Base-by-base conservation (phyloP, 2,113 vertebrate genomes). In the Conger conger region DNA sequence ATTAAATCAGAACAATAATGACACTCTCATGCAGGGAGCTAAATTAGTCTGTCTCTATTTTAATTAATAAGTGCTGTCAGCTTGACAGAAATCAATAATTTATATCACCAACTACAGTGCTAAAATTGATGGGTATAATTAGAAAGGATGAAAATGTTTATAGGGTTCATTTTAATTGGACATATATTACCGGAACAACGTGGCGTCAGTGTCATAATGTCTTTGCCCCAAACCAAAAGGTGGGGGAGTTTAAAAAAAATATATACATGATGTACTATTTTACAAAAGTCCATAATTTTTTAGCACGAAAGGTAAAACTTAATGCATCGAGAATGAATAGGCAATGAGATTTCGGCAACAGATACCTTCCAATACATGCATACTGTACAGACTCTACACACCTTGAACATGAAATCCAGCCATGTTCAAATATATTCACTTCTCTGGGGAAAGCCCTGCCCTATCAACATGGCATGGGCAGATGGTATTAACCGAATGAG, bases 51-150 rank as follows among this genome's bases (percentile, higher is more conserved):
- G 88, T 91, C 89, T 91, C 88, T 83, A 89, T 92, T 92, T 92
- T 91, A 94, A 95, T 95, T 93, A 92, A 94, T 94, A 92, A 92
- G 90, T 79, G 76, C 89, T 86, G 84, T 92, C 90, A 90, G 68
- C 78, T 83, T 89, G 87, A 90, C 89, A 81, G 86, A 90, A 91
- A 91, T 93, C 91, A 89, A 92, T 92, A 90, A 94, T 91, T 93
- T 87, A 92, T 85, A 89, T 54, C 60, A 84, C 90, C 82, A 90
- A 89, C 83, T 87, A 90, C 87, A 84, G 83, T 83, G 84, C 88
- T 87, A 87, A 88, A 92, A 93, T 90, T 88, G 86, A 94, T 89
- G 89, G 83, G 78, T 86, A 83, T 92, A 93, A 93, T 93, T 92
- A 92, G 85, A 90, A 92, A 90, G 82, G 76, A 87, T 85, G 85